These are phyloP conservation scores for Zygothrica quintamaculata DNA, from an alignment of 2,888 invertebrate genomes.

Conservation along the genomic window DNA sequence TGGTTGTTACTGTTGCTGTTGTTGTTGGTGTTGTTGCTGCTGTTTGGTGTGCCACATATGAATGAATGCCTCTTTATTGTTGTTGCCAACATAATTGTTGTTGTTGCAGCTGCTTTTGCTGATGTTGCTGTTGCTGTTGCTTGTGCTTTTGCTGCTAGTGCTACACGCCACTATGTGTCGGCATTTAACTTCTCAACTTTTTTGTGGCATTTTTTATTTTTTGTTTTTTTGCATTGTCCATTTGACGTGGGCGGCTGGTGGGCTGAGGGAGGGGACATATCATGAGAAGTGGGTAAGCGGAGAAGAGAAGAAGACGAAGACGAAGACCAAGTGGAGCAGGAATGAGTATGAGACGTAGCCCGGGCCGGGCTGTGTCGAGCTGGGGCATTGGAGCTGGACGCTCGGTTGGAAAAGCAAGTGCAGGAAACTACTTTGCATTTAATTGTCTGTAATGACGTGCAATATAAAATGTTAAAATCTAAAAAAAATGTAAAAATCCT, in stretches of 20 bases:
- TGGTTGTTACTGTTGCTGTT: conserved; percentile 42
- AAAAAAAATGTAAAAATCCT: conserved; percentile 71
- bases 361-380: too few species aligned
- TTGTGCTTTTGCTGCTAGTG: conserved; percentile 43
- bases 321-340: conserved; percentile 1
- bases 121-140: conserved; percentile 47
- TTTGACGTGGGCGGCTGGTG: conserved; percentile 51
- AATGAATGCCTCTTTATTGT: conserved; percentile 68
- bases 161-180: conserved; percentile 75
- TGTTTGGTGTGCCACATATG: conserved; percentile 71
- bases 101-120: conserved; percentile 36
- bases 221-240: conserved; percentile 62
- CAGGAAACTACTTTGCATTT: conserved; percentile 85
- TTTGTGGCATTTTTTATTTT: too few species aligned
- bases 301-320: neutral
- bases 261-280: conserved; percentile 17
- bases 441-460: conserved; percentile 85
- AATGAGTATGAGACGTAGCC: neutral
- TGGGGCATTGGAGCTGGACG: conserved; percentile 44
- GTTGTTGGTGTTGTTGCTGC: conserved; percentile 44
- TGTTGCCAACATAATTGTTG: conserved; percentile 21
- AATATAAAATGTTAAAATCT: conserved; percentile 84
- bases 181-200: conserved; percentile 81
- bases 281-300: conserved; percentile 6
- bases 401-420: conserved; percentile 74